Conservation (phyloP, 2,888 invertebrate genomes). For the Zygothrica quintamaculata region DNA sequence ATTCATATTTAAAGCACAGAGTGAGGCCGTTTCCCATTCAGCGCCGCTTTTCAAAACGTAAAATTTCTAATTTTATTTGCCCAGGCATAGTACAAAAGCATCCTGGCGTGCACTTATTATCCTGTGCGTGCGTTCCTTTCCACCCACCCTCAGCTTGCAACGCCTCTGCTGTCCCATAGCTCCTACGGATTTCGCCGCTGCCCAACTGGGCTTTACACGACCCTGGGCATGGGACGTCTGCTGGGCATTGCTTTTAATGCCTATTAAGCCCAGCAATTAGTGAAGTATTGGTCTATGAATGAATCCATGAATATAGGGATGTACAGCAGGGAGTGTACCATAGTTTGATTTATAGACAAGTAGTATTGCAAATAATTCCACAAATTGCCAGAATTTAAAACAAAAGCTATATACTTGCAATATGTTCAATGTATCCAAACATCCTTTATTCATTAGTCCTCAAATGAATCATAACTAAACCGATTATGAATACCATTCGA, state of each 20-base stretch:
- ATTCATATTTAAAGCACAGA: constrained; percentile 73
- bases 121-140: constrained; percentile 63
- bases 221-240: constrained; percentile 57
- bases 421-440: too few species aligned
- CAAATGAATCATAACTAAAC: too few species aligned
- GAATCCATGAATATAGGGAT: constrained; percentile 30
- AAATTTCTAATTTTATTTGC: constrained; percentile 79
- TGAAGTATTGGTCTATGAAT: constrained; percentile 75
- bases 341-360: constrained; percentile 64
- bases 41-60: constrained; percentile 68
- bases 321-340: constrained; percentile 12
- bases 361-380: constrained; percentile 43
- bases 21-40: constrained; percentile 47
- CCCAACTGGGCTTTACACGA: constrained; percentile 69
- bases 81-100: constrained; percentile 73
- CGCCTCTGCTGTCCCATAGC: not conserved
- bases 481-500: too few species aligned
- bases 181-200: constrained; percentile 11
- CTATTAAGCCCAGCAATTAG: constrained; percentile 76
- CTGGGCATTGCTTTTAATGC: constrained; percentile 77
- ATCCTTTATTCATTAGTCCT: too few species aligned
- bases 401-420: too few species aligned
- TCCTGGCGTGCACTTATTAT: constrained; percentile 78
- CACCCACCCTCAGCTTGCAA: constrained; percentile 6
- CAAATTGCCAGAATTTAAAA: constrained; percentile 27